A percentile compares a stretch with the other conserved stretches of the same genome.
Conservation (phyloP, 2,888 invertebrate genomes). For the Leptothorax acervorum region DNA sequence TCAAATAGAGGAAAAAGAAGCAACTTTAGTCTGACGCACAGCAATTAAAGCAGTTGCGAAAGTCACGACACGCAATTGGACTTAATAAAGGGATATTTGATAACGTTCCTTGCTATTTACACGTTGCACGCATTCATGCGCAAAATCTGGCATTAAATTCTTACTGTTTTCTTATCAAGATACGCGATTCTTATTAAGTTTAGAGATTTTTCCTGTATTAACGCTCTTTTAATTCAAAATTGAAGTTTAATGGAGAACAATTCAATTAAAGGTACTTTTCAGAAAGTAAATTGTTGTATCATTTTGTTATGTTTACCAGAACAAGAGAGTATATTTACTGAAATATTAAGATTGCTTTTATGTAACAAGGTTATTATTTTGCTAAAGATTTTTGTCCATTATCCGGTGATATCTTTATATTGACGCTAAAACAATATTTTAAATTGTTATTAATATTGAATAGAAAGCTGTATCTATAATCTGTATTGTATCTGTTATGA, state of each 20-base stretch:
- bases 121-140: conserved; percentile 22
- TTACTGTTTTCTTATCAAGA: conserved; percentile 38
- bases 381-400: background rate
- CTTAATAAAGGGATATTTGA: conserved; percentile 35
- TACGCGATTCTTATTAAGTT: conserved; percentile 62
- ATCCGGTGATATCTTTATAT: background rate
- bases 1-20: conserved; percentile 60
- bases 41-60: conserved; percentile 52
- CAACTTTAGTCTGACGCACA: conserved; percentile 53
- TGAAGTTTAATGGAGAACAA: conserved; percentile 54
- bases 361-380: conserved; percentile 58
- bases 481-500: background rate
- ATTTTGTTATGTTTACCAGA: conserved; percentile 20
- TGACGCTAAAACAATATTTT: background rate
- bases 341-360: conserved; percentile 40
- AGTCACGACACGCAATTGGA: conserved; percentile 37
- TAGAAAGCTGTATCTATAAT: background rate
- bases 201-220: conserved; percentile 57
- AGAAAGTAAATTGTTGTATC: conserved; percentile 57
- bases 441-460: background rate
- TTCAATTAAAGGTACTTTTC: conserved; percentile 15
- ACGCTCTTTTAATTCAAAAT: conserved; percentile 55
- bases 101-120: conserved; percentile 8
- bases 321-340: conserved; percentile 31
- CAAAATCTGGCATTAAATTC: conserved; percentile 47